Base-by-base conservation (phyloP, 2,113 vertebrate genomes). In the Alaudala cheleensis region DNA sequence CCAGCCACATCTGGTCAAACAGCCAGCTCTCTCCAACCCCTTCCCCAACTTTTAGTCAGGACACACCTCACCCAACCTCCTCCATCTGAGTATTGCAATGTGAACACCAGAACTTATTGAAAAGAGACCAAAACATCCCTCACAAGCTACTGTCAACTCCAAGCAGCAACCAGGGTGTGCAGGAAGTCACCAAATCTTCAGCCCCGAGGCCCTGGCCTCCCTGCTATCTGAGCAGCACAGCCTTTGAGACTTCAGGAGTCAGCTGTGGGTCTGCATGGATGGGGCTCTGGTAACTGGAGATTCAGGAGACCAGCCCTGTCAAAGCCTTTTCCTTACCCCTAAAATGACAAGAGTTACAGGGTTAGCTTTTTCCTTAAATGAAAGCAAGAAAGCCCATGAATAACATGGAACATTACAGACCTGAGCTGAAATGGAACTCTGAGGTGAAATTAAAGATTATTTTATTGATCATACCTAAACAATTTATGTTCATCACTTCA, bases 41-140 rank as follows among this genome's bases (percentile, higher is more conserved):
- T 25, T 42, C 22, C 7, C 23, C 15, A 6, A 1, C 34, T 42
- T 62, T 20, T 16, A 62, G 47, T 3, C 28, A 74, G 37, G 47
- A 15, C 20, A 31, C 26, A 61, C 10, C 61, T 76, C 14, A 49
- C 10, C 10, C 50, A 72, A 11, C 4, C 29, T 77, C 19, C 12
- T 44, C n/a, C 29, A 42, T 12, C 24, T 4, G 5, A 54, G 2
- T 8, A 21, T 1, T 31, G 44, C 8, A 12, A 51, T 7, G 6
- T 20, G 40, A 88, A 28, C 23, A 67, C 39, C 20, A n/a, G 15
- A 4, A 44, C 26, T 45, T 31, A 14, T 4, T 25, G 33, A 62
- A 71, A 39, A 74, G 31, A 47, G 16, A 65, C 45, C 26, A n/a
- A 23, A 18, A 20, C 2, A 18, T 28, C 21, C 42, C 65, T 66